Base-by-base conservation (phyloP, 1,140 invertebrate genomes). In the Orussus abietinus region DNA sequence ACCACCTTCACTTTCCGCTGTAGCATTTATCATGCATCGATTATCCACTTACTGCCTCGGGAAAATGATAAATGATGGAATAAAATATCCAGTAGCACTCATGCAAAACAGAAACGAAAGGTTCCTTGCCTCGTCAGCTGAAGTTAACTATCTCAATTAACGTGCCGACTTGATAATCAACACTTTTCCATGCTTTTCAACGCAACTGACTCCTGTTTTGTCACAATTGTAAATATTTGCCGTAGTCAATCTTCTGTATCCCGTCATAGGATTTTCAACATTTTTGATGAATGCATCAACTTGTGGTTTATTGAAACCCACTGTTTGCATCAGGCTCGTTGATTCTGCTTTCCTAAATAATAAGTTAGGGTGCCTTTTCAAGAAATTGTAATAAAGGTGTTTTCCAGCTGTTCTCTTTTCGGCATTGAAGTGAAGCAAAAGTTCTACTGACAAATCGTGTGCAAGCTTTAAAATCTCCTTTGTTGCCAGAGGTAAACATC, bases 191-290 rank as follows among this genome's bases (percentile, higher is more conserved):
- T 47, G 45, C 47, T 62, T 53, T 47, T 66, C 54, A 31, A 71
- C 48, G 37, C 42, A 55, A 17, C 44, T 52, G 17, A 55, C 49
- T 11, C 57, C 64, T 28, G 49, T 56, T 42, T 69, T 63, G 34
- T 70, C 67, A 9, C 62, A 48, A 47, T 75, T 76, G 35, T 55
- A 75, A 15, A 74, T 70, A 38, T 54, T 42, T 14, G 45, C 41
- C 12, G 61, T 37, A 42, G n/a, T 1, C 26, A 52, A 72, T 42
- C n/a, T n/a, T 22, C 58, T 54, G 22, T 61, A 38, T 38, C 59
- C 28, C 26, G 61, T 47, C 14, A 59, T 38, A 5, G 58, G 48
- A 14, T 51, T 19, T 45, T 53, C 45, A n/a, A 59, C 42, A 18
- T 49, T 38, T 33, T 54, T 38, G 45, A 59, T 66, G 45, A 65